Evolutionary conservation across 2,113 vertebrate species (phyloP).

Genomic region (Agelaius phoeniceus): DNA sequence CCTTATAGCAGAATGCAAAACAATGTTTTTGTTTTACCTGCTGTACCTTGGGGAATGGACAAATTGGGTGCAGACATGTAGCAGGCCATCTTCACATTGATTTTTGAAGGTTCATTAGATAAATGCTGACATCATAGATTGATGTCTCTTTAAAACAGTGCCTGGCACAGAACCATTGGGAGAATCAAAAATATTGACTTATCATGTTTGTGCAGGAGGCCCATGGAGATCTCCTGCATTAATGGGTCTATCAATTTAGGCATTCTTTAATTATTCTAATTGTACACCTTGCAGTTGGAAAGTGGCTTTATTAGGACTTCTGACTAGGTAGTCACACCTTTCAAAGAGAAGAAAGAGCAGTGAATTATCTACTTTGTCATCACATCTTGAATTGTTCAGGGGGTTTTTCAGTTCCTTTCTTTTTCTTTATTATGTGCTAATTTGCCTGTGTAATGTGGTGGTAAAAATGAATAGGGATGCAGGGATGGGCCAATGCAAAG

Average conservation of each 20-base stretch:
- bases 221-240: constrained; percentile 78
- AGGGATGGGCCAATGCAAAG: constrained; percentile 56
- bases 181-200: constrained; percentile 95
- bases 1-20: not conserved
- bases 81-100: constrained; percentile 86
- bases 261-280: constrained; percentile 92
- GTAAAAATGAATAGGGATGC: constrained; percentile 60
- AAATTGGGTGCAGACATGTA: constrained; percentile 75
- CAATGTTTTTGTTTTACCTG: constrained; percentile 40
- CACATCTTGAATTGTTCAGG: constrained; percentile 55
- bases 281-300: constrained; percentile 78
- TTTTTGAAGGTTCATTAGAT: constrained; percentile 96
- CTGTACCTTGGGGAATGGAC: constrained; percentile 43
- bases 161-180: constrained; percentile 83
- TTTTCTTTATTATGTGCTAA: constrained; percentile 54
- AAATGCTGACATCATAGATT: constrained; percentile 98
- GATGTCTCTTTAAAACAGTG: constrained; percentile 99
- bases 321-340: constrained; percentile 10
- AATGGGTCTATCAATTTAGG: constrained; percentile 84
- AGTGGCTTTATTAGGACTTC: constrained; percentile 70
- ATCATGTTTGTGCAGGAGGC: constrained; percentile 77
- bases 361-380: constrained; percentile 58
- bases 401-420: not conserved
- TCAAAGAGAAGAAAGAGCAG: constrained; percentile 13
- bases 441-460: constrained; percentile 54